A percentile compares a stretch with the other conserved stretches of the same genome.
These are phyloP conservation scores for Miltochrista miniata DNA, from an alignment of 2,888 invertebrate species.

Conservation along the genomic window DNA sequence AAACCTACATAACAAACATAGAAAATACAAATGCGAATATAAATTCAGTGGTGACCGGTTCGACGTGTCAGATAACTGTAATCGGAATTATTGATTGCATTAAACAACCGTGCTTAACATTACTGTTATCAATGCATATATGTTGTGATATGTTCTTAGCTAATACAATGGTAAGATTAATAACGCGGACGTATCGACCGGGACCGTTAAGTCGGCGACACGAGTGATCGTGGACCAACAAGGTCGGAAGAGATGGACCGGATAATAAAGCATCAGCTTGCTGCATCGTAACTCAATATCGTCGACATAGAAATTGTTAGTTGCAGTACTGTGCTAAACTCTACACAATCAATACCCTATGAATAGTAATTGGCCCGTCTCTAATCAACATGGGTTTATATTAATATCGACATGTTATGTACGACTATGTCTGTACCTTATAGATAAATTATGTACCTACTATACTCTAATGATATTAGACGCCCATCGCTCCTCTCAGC, in stretches of 20 bases:
- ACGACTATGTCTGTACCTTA: too few species aligned
- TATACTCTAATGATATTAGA: too few species aligned
- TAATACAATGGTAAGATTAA: conserved; percentile 81
- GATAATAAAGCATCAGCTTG: conserved; percentile 78
- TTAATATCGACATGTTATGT: background rate
- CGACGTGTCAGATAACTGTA: conserved; percentile 65
- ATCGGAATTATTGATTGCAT: conserved; percentile 73
- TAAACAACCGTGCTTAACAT: conserved; percentile 63
- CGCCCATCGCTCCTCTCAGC: too few species aligned
- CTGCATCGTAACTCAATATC: conserved; percentile 74
- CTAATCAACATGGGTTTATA: conserved; percentile 52
- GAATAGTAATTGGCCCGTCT: conserved; percentile 66
- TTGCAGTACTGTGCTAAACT: conserved; percentile 60
- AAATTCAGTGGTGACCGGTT: conserved; percentile 28
- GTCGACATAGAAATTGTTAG: conserved; percentile 77
- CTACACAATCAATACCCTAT: conserved; percentile 58
- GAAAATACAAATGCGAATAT: background rate
- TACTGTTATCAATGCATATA: conserved; percentile 76
- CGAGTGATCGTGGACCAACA: conserved; percentile 75
- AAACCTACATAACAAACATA: too few species aligned
- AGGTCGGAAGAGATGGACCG: conserved; percentile 80
- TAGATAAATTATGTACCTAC: too few species aligned
- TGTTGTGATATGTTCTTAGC: conserved; percentile 70
- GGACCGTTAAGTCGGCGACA: conserved; percentile 74
- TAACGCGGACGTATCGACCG: conserved; percentile 70